Evolutionary conservation across 1,140 invertebrate genomes (phyloP), one percentile per base, ranked within the genome.

Genomic region (Epicauta chinensis): DNA sequence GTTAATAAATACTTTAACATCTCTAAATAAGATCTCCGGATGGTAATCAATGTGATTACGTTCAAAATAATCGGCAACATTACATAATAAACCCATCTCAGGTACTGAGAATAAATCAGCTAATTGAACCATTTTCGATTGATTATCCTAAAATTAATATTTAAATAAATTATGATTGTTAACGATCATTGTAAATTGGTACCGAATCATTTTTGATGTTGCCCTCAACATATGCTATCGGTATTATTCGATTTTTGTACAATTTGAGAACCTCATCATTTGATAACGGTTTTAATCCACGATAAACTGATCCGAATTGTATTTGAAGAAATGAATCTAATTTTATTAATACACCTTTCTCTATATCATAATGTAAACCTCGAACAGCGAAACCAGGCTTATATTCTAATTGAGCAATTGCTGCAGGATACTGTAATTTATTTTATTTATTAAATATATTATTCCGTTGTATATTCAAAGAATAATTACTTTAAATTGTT

Each of bases 81-180:
- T 93, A 58, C 92, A 92, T 2, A 98, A 71, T 16, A 98, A 74
- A 56, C 87, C 84, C 83, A 97, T 96, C 80, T 97, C 94, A 12
- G 95, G 95, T 31, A 97, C 85, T 1, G 93, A 95, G 73, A 98
- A 98, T n/a, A 98, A 71, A 77, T 98, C 95, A 12, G 94, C 92
- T 53, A 97, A 72, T 69, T 98, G 94, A 13, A 93, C 82, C 93
- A 97, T 96, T 73, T 90, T 89, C 5, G 84, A 76, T 51, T 81
- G 77, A 31, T 78, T 76, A 56, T 83, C 77, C 81, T 89, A 73
- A 62, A 60, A 34, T 11, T 9, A 34, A 11, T 34, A 34, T 34
- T 34, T 12, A 11, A 34, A 9, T 34, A 12, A n/a, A 34, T 34
- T 34, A 11, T 7, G 32, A 34, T 30, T 5, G 29, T 5, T 5